These are phyloP conservation scores for Adrianichthys oophorus DNA, from an alignment of 2,797 vertebrate genomes.

Conservation along the genomic window DNA sequence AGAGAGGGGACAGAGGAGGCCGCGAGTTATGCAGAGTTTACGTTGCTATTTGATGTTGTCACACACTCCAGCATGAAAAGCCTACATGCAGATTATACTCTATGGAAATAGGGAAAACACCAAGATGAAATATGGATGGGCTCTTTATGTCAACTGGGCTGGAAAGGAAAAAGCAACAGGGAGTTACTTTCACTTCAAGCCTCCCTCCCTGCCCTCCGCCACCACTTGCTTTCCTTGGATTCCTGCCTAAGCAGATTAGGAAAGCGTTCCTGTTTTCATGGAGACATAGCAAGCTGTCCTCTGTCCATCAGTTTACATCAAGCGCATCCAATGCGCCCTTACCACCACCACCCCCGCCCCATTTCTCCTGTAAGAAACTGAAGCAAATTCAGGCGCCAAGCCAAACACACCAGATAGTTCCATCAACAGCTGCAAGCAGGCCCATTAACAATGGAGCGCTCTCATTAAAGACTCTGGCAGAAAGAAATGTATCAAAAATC, in stretches of 20 bases:
- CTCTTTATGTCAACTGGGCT: constrained; percentile 9
- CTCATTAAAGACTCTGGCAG: constrained; percentile 70
- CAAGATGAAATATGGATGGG: constrained; percentile 13
- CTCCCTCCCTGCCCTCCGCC: constrained; percentile 14
- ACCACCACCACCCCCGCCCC: constrained; percentile 7
- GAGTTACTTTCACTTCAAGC: constrained; percentile 29
- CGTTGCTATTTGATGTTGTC: constrained; percentile 48
- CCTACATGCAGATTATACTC: constrained; percentile 25
- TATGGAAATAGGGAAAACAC: constrained; percentile 31
- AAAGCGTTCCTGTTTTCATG: constrained; percentile 46
- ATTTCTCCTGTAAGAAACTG: constrained; percentile 43
- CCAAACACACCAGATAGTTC: constrained; percentile 76
- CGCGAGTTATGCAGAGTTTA: constrained; percentile 47
- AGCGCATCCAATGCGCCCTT: constrained; percentile 47
- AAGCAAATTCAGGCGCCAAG: constrained; percentile 53
- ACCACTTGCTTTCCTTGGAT: constrained; percentile 51
- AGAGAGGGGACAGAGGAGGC: constrained; percentile 23
- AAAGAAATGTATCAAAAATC: constrained; percentile 18
- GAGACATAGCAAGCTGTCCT: constrained; percentile 61
- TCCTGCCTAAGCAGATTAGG: constrained; percentile 49
- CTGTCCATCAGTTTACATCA: constrained; percentile 68
- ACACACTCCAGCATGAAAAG: constrained; percentile 30
- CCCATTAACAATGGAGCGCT: constrained; percentile 74
- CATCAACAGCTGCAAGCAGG: constrained; percentile 79
- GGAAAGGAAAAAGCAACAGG: constrained; percentile 13